Conservation (phyloP, 2,797 vertebrate genomes). For the Leptatherina wallacei region DNA sequence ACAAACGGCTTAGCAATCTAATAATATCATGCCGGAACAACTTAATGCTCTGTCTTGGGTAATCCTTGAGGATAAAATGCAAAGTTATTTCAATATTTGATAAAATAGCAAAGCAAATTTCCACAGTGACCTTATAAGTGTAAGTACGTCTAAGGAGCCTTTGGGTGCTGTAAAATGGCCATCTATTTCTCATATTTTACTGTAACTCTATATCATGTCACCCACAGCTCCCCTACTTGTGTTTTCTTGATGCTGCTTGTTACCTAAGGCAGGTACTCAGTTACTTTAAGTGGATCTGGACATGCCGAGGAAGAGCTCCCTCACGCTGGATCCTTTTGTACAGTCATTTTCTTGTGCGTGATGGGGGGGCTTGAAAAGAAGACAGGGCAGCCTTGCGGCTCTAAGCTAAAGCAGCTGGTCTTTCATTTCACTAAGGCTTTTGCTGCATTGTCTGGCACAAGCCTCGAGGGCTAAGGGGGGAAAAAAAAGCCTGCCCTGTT, state of each 20-base stretch:
- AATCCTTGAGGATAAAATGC: constrained; percentile 8
- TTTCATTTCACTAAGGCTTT: constrained; percentile 64
- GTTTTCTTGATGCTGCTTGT: constrained; percentile 42
- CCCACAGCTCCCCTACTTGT: constrained; percentile 27
- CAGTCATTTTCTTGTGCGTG: constrained; percentile 46
- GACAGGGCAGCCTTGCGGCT: constrained; percentile 56
- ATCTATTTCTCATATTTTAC: constrained; percentile 21
- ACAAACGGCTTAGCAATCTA: constrained; percentile 7
- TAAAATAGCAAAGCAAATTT: constrained; percentile 2
- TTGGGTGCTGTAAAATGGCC: constrained; percentile 1
- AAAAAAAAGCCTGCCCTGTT: constrained; percentile 34
- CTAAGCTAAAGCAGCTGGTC: constrained; percentile 54
- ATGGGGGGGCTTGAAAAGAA: constrained; percentile 62
- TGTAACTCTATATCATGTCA: constrained; percentile 38
- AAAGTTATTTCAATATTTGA: not conserved
- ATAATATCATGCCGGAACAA: constrained; percentile 19
- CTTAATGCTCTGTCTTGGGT: constrained; percentile 13
- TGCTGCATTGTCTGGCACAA: constrained; percentile 64
- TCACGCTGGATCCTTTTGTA: constrained; percentile 47
- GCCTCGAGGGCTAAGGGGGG: constrained; percentile 44
- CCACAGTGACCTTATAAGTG: not conserved
- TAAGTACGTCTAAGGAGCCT: constrained; percentile 9
- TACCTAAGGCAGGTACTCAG: constrained; percentile 44
- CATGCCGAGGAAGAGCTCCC: constrained; percentile 30
- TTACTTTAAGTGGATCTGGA: constrained; percentile 30